Base-by-base conservation (phyloP, 2,888 invertebrate species). In the Sceliomorpha sp. region DNA sequence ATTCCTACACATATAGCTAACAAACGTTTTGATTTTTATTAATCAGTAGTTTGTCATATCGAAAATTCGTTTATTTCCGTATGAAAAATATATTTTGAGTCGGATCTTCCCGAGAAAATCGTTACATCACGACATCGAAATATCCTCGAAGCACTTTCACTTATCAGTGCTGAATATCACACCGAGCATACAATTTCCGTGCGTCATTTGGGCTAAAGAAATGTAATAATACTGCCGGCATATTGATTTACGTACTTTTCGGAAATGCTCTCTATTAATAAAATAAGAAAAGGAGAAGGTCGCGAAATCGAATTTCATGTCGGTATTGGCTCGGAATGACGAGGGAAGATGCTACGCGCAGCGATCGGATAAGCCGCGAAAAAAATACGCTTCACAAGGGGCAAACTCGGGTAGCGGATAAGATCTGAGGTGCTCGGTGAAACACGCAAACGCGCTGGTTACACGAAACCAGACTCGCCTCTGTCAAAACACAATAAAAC, bases 401-500 rank as follows among this genome's bases (percentile, higher is more conserved):
- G 32, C 45, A 27, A 37, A 48, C 56, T 47, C 47, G 20, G n/a
- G 10, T 2, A 13, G 5, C 31, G 45, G 39, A 42, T 55, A 67
- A 59, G 56, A 60, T 67, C 58, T 34, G 15, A 24, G 59, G 40
- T 10, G 37, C 17, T 17, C 10, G 32, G 48, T 20, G 37, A 71
- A 68, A 71, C 59, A 67, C 51, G 68, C 48, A 70, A 71, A 73
- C 59, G 66, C 59, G 39, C 37, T 60, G 53, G 72, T 71, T 66
- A 71, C 66, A 51, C 32, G 75, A 72, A 72, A 72, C 72, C 55
- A 50, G 72, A 62, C 60, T 63, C 74, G 31, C 50, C 62, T 68
- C 75, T 83, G 85, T 85, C 84, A 86, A 84, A 85, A 86, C 83
- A 86, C 84, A 86, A 86, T 86, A 85, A 85, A 85, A 83, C 78